Base-by-base conservation (phyloP, 2,797 vertebrate species). In the Parotocinclus haroldoi region DNA sequence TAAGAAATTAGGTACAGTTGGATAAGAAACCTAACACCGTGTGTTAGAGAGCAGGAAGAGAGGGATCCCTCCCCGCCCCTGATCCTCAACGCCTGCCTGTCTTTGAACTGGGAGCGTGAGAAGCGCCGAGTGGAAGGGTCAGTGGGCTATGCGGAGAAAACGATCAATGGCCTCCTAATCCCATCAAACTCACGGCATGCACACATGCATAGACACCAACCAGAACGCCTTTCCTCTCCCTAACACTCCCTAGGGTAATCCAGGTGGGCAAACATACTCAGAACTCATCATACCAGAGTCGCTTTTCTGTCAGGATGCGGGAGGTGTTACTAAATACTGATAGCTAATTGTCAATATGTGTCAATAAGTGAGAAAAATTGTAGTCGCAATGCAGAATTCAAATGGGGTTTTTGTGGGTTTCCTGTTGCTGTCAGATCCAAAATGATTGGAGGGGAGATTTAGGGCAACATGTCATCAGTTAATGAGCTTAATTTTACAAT, bases 101-200 rank as follows among this genome's bases (percentile, higher is more conserved):
- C 86, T 86, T 85, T 87, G 86, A 88, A 88, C 85, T 82, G 81
- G 16, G 39, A 13, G 83, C 77, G 82, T 84, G 82, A 76, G 72
- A 51, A 75, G 71, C 66, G 39, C 63, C 50, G 49, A 78, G 83
- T 62, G 66, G 70, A 81, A 80, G 51, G 58, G 66, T 72, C 68
- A 71, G 54, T 49, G 74, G 70, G 50, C 50, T 78, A 84, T 82
- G 81, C 80, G 64, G 82, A 80, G 84, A 75, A 81, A 83, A 84
- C 72, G 73, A 82, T 42, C 74, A 1, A 10, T 75, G 63, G 77
- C 76, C 60, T 71, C 58, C 0, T 86, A 82, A 86, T 85, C 81
- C 83, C 52, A 73, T 85, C 83, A 83, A 68, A 17, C 66, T 76
- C 72, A 74, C 72, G 46, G 66, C 62, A 59, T 60, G 79, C 76